Evolutionary conservation across 2,888 invertebrate genomes (phyloP).

Genomic region (Salticus scenicus): DNA sequence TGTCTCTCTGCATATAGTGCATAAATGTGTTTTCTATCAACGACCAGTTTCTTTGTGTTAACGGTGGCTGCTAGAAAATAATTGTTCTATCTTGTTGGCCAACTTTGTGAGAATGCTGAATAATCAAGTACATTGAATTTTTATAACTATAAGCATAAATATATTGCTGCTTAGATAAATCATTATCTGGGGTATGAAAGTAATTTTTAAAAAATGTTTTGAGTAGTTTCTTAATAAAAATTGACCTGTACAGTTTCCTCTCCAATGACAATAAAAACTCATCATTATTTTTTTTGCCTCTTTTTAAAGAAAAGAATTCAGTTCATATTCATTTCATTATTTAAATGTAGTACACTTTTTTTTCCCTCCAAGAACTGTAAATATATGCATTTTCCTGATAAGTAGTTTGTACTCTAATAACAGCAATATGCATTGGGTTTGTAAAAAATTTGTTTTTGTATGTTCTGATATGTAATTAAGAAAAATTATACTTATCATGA

Average conservation of each 20-base stretch:
- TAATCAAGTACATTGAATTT: background rate
- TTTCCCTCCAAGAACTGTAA: background rate
- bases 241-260: constrained; percentile 9
- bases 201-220: background rate
- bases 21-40: background rate
- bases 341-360: background rate
- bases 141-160: background rate
- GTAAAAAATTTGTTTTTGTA: background rate
- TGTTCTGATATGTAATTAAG: background rate
- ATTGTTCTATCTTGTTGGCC: background rate
- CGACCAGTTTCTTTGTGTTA: background rate
- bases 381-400: background rate
- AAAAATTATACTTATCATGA: background rate
- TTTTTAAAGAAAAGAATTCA: background rate
- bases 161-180: background rate
- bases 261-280: constrained; percentile 10
- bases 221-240: constrained; percentile 4
- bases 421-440: constrained; percentile 8
- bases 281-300: background rate
- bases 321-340: background rate
- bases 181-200: background rate
- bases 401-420: background rate
- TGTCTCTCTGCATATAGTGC: background rate
- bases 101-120: background rate
- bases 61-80: background rate